Evolutionary conservation across 2,797 vertebrate species (phyloP), one percentile per base, ranked within the genome.

Genomic region (Hemitrygon akajei): DNA sequence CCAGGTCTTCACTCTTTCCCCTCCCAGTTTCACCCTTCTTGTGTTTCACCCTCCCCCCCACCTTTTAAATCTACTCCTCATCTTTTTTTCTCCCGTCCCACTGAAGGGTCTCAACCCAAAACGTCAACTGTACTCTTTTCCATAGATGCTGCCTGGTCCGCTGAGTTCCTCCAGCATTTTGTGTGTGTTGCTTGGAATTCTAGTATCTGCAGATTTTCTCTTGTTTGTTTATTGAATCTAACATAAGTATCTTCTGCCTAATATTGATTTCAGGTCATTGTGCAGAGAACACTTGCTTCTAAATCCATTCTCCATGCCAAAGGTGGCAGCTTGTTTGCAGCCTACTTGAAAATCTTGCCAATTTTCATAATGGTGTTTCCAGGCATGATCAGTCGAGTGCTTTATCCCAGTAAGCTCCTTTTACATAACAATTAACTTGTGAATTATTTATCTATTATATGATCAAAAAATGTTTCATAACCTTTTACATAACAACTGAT

Each of bases 331-430:
- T 95, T 99, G 95, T 94, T 99, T 95, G 98, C 98, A 0, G 97
- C 98, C 0, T 99, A 99, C 95, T 95, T 99, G 93, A 99, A 99
- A 95, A 95, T 99, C 93, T 94, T 99, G 87, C 98, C 99, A 3
- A 98, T 99, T 94, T 99, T 99, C 94, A 96, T 98, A 94, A 97
- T 99, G 96, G 97, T 99, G 93, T 96, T 99, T 94, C 98, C 99
- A 0, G 99, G 99, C 27, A 99, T 99, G 99, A 97, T 98, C 96
- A 99, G 99, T 96, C 97, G 98, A 89, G 95, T 99, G 92, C 98
- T 99, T 66, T 99, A 96, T 95, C 97, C 98, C 96, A 98, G 98
- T 99, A 94, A 95, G 95, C 0, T 14, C 81, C 40, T 58, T 73
- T 11, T 86, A 58, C 30, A 30, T 60, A n/a, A 60, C 56, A 86